Evolutionary conservation across 2,888 invertebrate genomes (phyloP), one percentile per base, ranked within the genome.

Genomic region (Alloplasta piceator): DNA sequence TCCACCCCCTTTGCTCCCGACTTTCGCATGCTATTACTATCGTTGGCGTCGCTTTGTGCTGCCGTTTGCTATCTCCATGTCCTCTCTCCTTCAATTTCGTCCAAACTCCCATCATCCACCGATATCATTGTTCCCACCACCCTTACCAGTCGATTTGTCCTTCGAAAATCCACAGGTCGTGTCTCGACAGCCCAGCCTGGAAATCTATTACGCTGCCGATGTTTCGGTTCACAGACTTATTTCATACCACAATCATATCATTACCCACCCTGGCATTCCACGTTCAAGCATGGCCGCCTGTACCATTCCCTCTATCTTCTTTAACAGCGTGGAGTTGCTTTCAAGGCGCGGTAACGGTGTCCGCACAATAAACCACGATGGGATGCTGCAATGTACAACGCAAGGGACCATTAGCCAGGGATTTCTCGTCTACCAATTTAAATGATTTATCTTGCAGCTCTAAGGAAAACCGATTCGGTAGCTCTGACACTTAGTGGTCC

Each of bases 221-320:
- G 87, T 88, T 88, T 86, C 86, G 85, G 85, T 85, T 87, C 84
- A 82, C 85, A 85, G 85, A 87, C 88, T 89, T 88, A 88, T 87
- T 88, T 86, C 85, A 82, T 84, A 75, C 88, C 87, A 84, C 89
- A 88, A 88, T 88, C 87, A 87, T 83, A 87, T 88, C 87, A 84
- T 84, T 73, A 41, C 52, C 68, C n/a, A 41, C 39, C 5, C 46
- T 12, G 43, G 6, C 75, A 26, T 50, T 55, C 50, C 48, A 7
- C 67, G 12, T 43, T 56, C 60, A 46, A 50, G 48, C 60, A 38
- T 56, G n/a, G 58, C 41, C 55, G 50, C 64, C 39, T 50, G 46
- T 50, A 10, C 7, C 61, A 39, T 61, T 14, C 48, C 38, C 16
- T 16, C 60, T 55, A 12, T 48, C 46, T 66, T 66, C 64, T 58